Conservation (phyloP, 1,140 invertebrate genomes). For the Ceratina australensis region DNA sequence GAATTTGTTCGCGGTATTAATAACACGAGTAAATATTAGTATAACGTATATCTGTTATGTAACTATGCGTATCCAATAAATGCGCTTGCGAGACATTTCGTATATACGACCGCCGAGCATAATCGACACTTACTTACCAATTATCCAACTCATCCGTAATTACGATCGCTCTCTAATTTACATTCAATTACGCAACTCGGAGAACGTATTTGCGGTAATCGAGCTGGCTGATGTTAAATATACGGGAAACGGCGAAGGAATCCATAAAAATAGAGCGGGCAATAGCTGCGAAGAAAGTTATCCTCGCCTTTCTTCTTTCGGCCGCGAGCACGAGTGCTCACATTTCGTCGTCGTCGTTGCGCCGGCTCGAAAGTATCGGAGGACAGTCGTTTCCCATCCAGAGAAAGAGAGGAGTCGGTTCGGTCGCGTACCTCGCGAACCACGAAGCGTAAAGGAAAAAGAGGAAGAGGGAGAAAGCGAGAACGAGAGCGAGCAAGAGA, state of each 20-base stretch:
- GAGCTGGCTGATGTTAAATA: neutral
- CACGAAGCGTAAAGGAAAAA: slow-evolving; percentile 55
- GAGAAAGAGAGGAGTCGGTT: slow-evolving; percentile 57
- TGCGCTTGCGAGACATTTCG: neutral
- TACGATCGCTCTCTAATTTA: neutral
- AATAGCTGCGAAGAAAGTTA: neutral
- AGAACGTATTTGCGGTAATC: neutral
- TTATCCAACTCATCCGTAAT: neutral
- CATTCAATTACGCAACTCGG: neutral
- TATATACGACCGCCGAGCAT: neutral
- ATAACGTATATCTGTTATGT: neutral
- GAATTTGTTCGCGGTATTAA: slow-evolving; percentile 19
- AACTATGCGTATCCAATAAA: neutral
- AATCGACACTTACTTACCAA: neutral
- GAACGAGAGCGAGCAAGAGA: slow-evolving; percentile 7
- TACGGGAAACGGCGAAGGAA: neutral
- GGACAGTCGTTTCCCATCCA: slow-evolving; percentile 51
- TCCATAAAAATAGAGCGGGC: neutral
- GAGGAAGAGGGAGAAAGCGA: slow-evolving; percentile 21
- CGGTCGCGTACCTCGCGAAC: slow-evolving; percentile 54
- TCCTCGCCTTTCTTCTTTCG: neutral
- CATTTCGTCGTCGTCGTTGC: slow-evolving; percentile 31
- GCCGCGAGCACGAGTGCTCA: slow-evolving; percentile 18
- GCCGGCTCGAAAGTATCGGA: slow-evolving; percentile 42
- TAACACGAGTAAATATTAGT: neutral